Conservation (phyloP, 2,888 invertebrate species). For the Cyaniris semiargus region DNA sequence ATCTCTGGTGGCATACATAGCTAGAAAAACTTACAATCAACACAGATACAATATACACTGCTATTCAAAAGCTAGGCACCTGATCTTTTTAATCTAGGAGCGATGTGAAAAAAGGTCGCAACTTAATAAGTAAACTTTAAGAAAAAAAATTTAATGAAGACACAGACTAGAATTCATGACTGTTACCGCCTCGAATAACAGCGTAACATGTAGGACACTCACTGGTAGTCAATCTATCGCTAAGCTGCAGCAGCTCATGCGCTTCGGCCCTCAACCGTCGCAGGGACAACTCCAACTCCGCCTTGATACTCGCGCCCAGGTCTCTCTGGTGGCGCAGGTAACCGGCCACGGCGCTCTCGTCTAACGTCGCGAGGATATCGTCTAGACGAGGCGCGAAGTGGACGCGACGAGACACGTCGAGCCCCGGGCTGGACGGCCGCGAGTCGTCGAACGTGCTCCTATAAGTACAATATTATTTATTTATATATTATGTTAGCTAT, state of each 20-base stretch:
- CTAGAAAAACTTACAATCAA: too few species aligned
- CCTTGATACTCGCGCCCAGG: slow-evolving; percentile 80
- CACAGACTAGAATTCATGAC: too few species aligned
- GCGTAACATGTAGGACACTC: slow-evolving; percentile 39
- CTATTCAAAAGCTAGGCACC: too few species aligned
- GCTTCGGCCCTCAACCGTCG: slow-evolving; percentile 85
- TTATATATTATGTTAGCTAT: too few species aligned
- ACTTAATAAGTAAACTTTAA: too few species aligned
- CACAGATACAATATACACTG: too few species aligned
- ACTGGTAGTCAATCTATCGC: slow-evolving; percentile 59
- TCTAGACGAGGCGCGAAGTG: slow-evolving; percentile 87
- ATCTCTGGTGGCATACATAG: too few species aligned
- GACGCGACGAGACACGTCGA: slow-evolving; percentile 74
- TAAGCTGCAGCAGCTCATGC: slow-evolving; percentile 84
- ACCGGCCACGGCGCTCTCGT: slow-evolving; percentile 80
- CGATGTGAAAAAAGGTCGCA: too few species aligned
- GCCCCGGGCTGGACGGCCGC: slow-evolving; percentile 52
- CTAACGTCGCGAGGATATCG: slow-evolving; percentile 81
- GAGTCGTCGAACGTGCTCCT: slow-evolving; percentile 52
- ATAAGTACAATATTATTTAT: neutral
- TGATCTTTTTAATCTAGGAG: too few species aligned
- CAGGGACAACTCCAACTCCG: slow-evolving; percentile 85
- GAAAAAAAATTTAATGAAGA: too few species aligned
- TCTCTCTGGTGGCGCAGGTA: slow-evolving; percentile 78
- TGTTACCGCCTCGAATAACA: too few species aligned